phyloP scores from a whole-genome alignment of 2,113 vertebrate species.

The human region GRCh38 chr17:17060001-17060500 shows the following conservation, averaged over 20 bases:
- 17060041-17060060: background rate
- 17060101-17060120: background rate
- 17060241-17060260: too few relatives aligned
- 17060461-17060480: background rate
- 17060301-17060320: background rate
- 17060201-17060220: background rate
- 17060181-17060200: background rate
- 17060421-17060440: background rate
- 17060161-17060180: background rate
- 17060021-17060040: background rate
- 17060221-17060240: background rate
- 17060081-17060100: background rate
- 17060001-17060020: background rate
- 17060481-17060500: background rate
- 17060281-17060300: background rate
- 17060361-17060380: background rate
- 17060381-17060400: background rate
- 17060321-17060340: background rate
- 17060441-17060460: background rate
- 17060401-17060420: background rate
- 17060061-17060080: background rate
- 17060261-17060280: background rate
- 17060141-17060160: too few relatives aligned
- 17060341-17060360: background rate
- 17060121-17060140: background rate